Base-by-base conservation (phyloP, 2,113 vertebrate species). In the Piprites chloris region DNA sequence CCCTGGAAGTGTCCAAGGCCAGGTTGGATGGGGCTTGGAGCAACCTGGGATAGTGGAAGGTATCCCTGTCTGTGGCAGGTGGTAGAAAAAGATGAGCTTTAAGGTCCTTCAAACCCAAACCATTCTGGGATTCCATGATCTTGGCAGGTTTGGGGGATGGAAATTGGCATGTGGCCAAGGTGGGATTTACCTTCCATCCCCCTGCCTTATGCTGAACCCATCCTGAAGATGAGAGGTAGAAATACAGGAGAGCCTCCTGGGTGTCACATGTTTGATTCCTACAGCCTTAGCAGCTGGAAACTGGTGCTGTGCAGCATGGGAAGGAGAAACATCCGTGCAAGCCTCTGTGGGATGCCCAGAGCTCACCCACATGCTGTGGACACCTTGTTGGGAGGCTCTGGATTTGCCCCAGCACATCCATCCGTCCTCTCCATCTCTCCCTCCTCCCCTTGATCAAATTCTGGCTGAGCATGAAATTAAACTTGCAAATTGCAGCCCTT, bases 381-480 rank as follows among this genome's bases (percentile, higher is more conserved):
- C 4, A 19, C 28, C 22, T 49, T 22, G 9, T 18, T 0, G 3
- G 37, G 50, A 66, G 20, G 44, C 17, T 63, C 63, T 2, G 4
- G 63, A 24, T 75, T 67, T 73, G 39, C 37, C 28, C 58, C 3
- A 3, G 44, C 30, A 21, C 44, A 46, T 68, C 39, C 41, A 65
- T 67, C 47, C 13, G 8, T 68, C 49, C 53, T 76, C 33, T 53
- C 42, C 1, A 7, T 30, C 32, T 73, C 4, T 63, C 52, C n/a
- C 27, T 84, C 22, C 32, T 58, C 13, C 12, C 35, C 46, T 67
- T 7, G 49, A 26, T 9, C 16, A 66, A 80, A 62, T 69, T 41
- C 61, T 58, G 89, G 19, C 80, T 58, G 37, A 77, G 68, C 35
- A 33, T 42, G 52, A 83, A 62, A 77, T 62, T 41, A 62, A 92